A percentile compares a stretch with the other conserved stretches of the same genome.
phyloP scores from a whole-genome alignment of 2,797 vertebrate genomes.

The Dryobates pubescens region DNA sequence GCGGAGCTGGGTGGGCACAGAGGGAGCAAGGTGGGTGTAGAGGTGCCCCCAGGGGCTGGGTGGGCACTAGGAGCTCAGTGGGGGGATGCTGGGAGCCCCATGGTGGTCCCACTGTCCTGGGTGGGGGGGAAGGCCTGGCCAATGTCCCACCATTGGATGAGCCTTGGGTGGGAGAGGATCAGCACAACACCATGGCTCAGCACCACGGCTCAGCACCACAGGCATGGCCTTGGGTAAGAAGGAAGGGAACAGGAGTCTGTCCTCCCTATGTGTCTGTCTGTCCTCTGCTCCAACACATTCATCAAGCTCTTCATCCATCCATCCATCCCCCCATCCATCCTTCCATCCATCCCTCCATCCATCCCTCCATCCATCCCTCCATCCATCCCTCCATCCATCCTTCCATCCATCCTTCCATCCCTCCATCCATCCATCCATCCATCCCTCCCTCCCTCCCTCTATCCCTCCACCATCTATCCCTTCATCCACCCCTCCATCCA shows the following conservation, averaged over 20 bases:
- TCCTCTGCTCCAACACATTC: constrained; percentile 30
- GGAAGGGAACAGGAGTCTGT: background rate
- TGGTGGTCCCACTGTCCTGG: accelerated
- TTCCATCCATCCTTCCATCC: too few relatives aligned
- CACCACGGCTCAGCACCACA: background rate
- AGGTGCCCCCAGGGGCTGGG: background rate
- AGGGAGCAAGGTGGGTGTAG: background rate
- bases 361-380: too few relatives aligned
- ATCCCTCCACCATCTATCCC: too few relatives aligned
- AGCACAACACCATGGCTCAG: background rate
- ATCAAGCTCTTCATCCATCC: background rate
- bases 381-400: too few relatives aligned
- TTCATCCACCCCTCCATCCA: too few relatives aligned
- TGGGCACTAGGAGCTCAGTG: accelerated
- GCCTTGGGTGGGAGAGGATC: background rate
- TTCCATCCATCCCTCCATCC: background rate
- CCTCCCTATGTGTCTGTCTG: background rate
- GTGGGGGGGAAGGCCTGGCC: background rate
- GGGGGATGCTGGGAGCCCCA: background rate
- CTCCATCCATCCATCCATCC: too few relatives aligned
- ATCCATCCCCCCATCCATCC: background rate
- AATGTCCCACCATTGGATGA: accelerated
- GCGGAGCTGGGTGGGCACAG: background rate
- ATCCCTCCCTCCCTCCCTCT: too few relatives aligned
- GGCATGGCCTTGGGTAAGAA: background rate